Evolutionary conservation across 37 sponge, comb jelly and placozoan species (phyloP).

Genomic region (Spongilla lacustris): DNA sequence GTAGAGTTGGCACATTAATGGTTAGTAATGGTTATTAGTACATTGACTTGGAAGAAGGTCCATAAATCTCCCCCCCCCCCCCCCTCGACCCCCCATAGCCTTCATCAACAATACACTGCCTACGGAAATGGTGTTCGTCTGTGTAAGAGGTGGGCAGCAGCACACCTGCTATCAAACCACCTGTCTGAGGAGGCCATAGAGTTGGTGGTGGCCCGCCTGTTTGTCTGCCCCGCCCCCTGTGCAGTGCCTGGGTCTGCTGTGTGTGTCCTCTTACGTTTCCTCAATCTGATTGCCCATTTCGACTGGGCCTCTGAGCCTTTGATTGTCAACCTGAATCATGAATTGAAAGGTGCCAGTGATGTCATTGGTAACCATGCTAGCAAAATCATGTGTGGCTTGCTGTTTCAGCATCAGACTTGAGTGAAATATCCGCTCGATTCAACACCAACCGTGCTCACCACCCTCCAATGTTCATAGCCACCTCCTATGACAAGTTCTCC

Average conservation of each 20-base stretch:
- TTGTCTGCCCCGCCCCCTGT: conserved; percentile 37
- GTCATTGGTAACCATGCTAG: neutral
- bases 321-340: conserved; percentile 84
- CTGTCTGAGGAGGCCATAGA: conserved; percentile 90
- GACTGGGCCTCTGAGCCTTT: conserved; percentile 90
- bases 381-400: neutral
- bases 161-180: conserved; percentile 88
- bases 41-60: too few species aligned
- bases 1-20: too few species aligned
- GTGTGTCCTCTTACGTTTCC: conserved; percentile 82
- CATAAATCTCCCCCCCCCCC: neutral
- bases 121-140: conserved; percentile 74
- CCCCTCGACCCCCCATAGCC: conserved; percentile 18
- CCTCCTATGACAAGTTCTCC: conserved; percentile 59
- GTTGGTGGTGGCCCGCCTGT: conserved; percentile 86
- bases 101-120: conserved; percentile 75
- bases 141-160: conserved; percentile 87
- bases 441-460: conserved; percentile 38
- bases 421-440: conserved; percentile 47
- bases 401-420: conserved; percentile 44
- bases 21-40: too few species aligned
- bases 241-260: conserved; percentile 60
- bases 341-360: conserved; percentile 62
- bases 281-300: conserved; percentile 68
- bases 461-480: conserved; percentile 80